phyloP scores from a whole-genome alignment of 30 jellyfish, hydroid and myxozoan species.

The Chrysaora quinquecirrha region DNA sequence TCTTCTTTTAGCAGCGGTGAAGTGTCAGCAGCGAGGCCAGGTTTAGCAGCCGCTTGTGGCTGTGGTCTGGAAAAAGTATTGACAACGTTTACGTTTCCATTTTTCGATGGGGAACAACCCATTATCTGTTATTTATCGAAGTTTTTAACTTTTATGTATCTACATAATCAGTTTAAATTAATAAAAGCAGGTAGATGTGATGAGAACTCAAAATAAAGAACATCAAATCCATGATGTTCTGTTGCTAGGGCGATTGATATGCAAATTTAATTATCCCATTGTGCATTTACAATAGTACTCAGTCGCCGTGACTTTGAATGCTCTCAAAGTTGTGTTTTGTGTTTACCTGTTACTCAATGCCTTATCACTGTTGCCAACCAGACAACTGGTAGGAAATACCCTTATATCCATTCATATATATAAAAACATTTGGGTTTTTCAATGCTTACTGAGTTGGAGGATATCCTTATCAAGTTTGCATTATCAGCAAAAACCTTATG shows the following conservation, averaged over 20 bases:
- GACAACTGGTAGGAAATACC: too few relatives aligned
- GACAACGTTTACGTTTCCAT: background rate
- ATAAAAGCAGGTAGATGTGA: background rate
- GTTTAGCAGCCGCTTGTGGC: background rate
- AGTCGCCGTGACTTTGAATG: background rate
- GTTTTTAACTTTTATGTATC: background rate
- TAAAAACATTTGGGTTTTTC: too few relatives aligned
- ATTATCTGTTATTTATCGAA: background rate
- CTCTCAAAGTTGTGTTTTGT: too few relatives aligned
- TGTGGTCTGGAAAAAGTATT: background rate
- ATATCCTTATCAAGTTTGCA: too few relatives aligned
- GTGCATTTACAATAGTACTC: background rate
- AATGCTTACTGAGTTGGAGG: too few relatives aligned
- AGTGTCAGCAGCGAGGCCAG: background rate
- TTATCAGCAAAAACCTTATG: too few relatives aligned
- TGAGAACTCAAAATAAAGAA: background rate
- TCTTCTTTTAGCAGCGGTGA: background rate
- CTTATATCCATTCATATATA: too few relatives aligned
- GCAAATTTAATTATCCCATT: background rate
- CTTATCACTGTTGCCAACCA: too few relatives aligned
- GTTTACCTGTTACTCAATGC: too few relatives aligned
- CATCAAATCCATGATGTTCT: background rate
- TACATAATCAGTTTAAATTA: background rate
- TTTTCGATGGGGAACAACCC: conserved; percentile 7
- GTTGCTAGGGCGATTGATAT: background rate